Base-by-base conservation (phyloP, 2,113 vertebrate species). In the Amblyornis subalaris region DNA sequence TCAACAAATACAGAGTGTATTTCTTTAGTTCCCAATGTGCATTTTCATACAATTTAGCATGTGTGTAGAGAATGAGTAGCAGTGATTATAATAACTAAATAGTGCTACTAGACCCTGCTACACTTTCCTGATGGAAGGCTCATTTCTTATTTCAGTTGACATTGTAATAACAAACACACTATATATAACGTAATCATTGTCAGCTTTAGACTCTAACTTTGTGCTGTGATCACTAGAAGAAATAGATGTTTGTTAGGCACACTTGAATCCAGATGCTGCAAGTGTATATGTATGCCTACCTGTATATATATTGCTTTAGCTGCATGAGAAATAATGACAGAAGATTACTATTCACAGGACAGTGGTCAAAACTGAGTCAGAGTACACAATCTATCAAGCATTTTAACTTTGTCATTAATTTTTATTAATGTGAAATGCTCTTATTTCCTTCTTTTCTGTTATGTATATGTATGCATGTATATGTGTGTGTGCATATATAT, bases 201-300 rank as follows among this genome's bases (percentile, higher is more conserved):
- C 69, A 74, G 16, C 29, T 51, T 70, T 66, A 76, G 19, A 36
- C 17, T 55, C 5, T 22, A 55, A 36, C 15, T 71, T 61, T 55
- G 6, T 77, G 14, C 12, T 44, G 12, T 50, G 22, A 31, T 26
- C 48, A 14, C 58, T 58, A 57, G 36, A 73, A 65, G 35, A 89
- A 88, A 61, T 23, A 67, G 21, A 4, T 40, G 14, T 54, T 76
- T 72, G 6, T 61, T 66, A 24, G 54, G 28, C 22, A 31, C 3
- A 2, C 3, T 69, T 83, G 51, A 67, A 48, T 57, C 38, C 42
- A 61, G n/a, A 62, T 73, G 16, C 17, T 53, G 7, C 19, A 60
- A 60, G 26, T 42, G 17, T 35, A 5, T 61, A 14, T 31, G 3
- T 50, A 26, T 55, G 17, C 14, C 23, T 53, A 1, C 0, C 0